Evolutionary conservation across 2,888 invertebrate genomes (phyloP).

Genomic region (Ennomos fuscantarius): DNA sequence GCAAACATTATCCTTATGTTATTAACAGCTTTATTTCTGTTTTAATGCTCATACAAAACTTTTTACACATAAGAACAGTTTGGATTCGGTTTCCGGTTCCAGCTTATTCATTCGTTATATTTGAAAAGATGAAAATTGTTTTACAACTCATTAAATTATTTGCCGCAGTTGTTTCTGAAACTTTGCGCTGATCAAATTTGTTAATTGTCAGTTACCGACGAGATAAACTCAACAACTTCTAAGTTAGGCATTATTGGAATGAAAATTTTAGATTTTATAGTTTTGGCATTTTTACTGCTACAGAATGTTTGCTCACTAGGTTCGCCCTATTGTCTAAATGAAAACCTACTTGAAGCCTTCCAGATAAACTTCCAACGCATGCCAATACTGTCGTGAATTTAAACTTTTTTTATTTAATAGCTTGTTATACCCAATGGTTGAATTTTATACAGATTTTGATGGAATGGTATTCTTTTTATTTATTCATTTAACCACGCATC

Average conservation of each 20-base stretch:
- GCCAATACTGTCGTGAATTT: constrained; percentile 14
- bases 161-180: constrained; percentile 13
- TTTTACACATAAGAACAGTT: too few species aligned
- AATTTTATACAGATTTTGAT: constrained; percentile 9
- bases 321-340: constrained; percentile 16
- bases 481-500: constrained; percentile 7
- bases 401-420: constrained; percentile 11
- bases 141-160: constrained; percentile 6
- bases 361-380: constrained; percentile 20
- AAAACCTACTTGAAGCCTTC: constrained; percentile 6
- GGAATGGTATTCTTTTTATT: constrained; percentile 20
- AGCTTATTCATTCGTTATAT: too few species aligned
- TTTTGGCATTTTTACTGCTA: constrained; percentile 11
- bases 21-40: constrained; percentile 7
- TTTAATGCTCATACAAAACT: too few species aligned
- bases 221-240: constrained; percentile 19
- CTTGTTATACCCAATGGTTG: constrained; percentile 12
- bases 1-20: constrained; percentile 29
- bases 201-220: constrained; percentile 29
- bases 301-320: constrained; percentile 34
- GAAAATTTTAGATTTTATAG: constrained; percentile 25
- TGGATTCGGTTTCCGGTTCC: too few species aligned
- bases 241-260: constrained; percentile 25
- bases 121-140: not conserved
- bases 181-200: constrained; percentile 26